phyloP scores from a whole-genome alignment of 2,113 vertebrate genomes.

The Rhagologus leucostigma region DNA sequence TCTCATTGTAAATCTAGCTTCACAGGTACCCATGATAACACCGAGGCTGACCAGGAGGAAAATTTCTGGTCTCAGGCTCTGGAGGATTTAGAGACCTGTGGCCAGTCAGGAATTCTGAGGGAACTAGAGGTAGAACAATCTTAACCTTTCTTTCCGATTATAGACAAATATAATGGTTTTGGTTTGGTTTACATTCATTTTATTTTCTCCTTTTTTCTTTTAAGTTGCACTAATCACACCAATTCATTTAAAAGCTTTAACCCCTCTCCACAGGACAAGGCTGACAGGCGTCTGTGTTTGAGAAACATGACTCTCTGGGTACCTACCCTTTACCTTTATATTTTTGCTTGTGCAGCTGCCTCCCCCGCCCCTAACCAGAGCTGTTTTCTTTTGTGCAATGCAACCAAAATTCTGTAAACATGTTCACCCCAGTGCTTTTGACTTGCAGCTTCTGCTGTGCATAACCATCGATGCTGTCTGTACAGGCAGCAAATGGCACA shows the following conservation, averaged over 20 bases:
- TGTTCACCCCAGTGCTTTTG: conserved; percentile 69
- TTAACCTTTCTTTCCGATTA: conserved; percentile 55
- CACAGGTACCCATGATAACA: conserved; percentile 81
- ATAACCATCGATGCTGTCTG: conserved; percentile 53
- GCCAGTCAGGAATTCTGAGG: conserved; percentile 95
- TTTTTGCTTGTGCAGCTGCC: conserved; percentile 78
- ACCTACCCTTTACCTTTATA: conserved; percentile 82
- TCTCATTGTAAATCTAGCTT: conserved; percentile 78
- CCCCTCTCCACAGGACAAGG: conserved; percentile 88
- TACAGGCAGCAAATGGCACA: conserved; percentile 44
- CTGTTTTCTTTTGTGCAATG: conserved; percentile 68
- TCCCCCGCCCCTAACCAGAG: conserved; percentile 63
- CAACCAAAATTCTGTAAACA: conserved; percentile 55
- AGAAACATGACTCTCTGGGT: conserved; percentile 90
- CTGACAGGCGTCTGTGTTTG: conserved; percentile 88
- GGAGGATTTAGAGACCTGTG: conserved; percentile 97
- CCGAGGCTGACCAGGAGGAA: conserved; percentile 94
- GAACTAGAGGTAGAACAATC: conserved; percentile 90
- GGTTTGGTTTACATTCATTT: conserved; percentile 69
- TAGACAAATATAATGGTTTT: conserved; percentile 51
- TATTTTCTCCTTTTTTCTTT: conserved; percentile 51
- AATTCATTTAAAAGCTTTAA: conserved; percentile 82
- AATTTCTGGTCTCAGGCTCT: conserved; percentile 99
- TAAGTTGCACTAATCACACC: conserved; percentile 72
- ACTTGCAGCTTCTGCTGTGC: conserved; percentile 76